Evolutionary conservation across 2,888 invertebrate genomes (phyloP).

Genomic region (Cenopis cana): DNA sequence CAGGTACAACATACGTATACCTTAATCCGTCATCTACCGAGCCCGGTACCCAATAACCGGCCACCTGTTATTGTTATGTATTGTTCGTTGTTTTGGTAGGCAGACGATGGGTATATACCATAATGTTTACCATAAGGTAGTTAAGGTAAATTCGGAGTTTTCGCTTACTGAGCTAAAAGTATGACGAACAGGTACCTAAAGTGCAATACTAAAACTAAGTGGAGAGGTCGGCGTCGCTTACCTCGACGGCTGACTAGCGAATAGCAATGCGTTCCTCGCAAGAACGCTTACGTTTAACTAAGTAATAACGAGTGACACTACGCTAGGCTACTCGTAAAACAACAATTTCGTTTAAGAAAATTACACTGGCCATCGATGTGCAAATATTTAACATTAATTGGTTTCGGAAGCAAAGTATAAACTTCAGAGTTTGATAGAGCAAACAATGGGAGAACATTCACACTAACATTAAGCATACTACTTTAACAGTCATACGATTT

Average conservation of each 20-base stretch:
- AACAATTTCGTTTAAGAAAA: constrained; percentile 21
- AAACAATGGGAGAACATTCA: constrained; percentile 39
- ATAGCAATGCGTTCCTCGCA: background rate
- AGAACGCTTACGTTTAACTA: constrained; percentile 12
- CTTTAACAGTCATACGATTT: constrained; percentile 35
- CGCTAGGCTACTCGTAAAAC: constrained; percentile 22
- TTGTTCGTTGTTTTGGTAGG: too few species aligned
- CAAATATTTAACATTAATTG: constrained; percentile 23
- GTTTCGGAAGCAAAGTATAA: constrained; percentile 32
- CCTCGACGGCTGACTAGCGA: constrained; percentile 10
- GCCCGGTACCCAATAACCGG: too few species aligned
- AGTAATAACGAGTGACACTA: constrained; percentile 32
- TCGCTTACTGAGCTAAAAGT: background rate
- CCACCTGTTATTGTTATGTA: too few species aligned
- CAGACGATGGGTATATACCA: too few species aligned
- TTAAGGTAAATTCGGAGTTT: background rate
- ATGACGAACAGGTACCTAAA: background rate
- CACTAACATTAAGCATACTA: constrained; percentile 42
- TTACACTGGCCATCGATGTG: constrained; percentile 20
- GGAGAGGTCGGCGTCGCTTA: constrained; percentile 2
- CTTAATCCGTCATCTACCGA: too few species aligned
- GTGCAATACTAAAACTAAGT: constrained; percentile 14
- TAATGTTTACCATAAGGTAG: too few species aligned
- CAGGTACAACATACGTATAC: too few species aligned
- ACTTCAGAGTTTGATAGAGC: constrained; percentile 23